Evolutionary conservation across 2,797 vertebrate genomes (phyloP).

Genomic region (Sebastes paucispinis): DNA sequence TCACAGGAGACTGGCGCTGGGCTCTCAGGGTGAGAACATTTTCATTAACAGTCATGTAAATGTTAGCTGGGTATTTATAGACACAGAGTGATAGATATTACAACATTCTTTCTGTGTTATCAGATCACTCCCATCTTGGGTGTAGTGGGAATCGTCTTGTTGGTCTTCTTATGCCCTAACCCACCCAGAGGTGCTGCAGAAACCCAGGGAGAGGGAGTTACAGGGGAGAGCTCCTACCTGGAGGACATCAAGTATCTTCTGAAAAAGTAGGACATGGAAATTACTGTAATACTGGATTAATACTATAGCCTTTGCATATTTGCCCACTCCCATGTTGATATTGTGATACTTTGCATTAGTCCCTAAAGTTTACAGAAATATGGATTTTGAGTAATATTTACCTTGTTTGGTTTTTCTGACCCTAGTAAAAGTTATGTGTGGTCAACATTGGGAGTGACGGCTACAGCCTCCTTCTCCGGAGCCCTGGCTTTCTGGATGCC

Average conservation of each 20-base stretch:
- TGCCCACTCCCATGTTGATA: not conserved
- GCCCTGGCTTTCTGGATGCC: conserved; percentile 91
- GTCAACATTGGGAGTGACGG: conserved; percentile 88
- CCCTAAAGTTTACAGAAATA: not conserved
- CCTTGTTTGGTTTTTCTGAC: not conserved
- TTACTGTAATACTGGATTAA: not conserved
- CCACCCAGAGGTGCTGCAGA: conserved; percentile 84
- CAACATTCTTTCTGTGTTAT: not conserved
- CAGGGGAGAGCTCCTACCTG: conserved; percentile 76
- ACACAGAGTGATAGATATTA: not conserved
- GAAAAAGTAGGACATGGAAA: conserved; percentile 80
- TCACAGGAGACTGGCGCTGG: conserved; percentile 89
- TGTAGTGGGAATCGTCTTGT: conserved; percentile 81
- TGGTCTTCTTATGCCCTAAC: conserved; percentile 85
- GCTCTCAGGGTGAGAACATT: conserved; percentile 87
- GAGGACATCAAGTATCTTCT: conserved; percentile 87
- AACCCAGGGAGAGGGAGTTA: conserved; percentile 31
- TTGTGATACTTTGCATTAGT: not conserved
- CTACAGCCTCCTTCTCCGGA: conserved; percentile 88
- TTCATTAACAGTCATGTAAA: not conserved
- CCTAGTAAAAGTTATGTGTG: conserved; percentile 88
- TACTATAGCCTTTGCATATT: not conserved
- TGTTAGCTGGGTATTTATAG: not conserved
- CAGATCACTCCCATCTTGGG: conserved; percentile 90
- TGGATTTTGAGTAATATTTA: not conserved